Evolutionary conservation across 1,140 invertebrate genomes (phyloP).

Genomic region (Drosophila azteca): DNA sequence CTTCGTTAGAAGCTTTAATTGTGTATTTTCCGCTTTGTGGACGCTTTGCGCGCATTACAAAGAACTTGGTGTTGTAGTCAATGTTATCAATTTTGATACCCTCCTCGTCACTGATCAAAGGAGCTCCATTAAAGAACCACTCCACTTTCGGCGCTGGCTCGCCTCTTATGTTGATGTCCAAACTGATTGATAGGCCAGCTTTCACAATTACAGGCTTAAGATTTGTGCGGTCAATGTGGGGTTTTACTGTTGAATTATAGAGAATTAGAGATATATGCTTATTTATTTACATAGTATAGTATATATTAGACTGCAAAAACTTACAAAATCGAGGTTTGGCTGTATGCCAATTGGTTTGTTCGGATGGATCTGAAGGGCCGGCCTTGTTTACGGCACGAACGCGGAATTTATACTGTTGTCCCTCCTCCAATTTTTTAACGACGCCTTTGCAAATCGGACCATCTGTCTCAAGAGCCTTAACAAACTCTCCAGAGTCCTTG

Average conservation of each 20-base stretch:
- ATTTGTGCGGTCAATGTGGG: slow-evolving; percentile 95
- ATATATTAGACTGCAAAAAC: slow-evolving; percentile 78
- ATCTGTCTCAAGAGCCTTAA: slow-evolving; percentile 89
- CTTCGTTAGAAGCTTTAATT: slow-evolving; percentile 95
- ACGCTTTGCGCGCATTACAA: slow-evolving; percentile 92
- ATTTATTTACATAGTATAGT: background rate
- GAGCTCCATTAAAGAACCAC: slow-evolving; percentile 94
- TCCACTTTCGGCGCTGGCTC: slow-evolving; percentile 95
- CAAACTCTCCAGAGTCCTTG: slow-evolving; percentile 86
- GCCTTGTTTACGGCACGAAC: slow-evolving; percentile 98
- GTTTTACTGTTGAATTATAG: slow-evolving; percentile 90
- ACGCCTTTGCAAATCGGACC: slow-evolving; percentile 92
- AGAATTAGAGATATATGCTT: slow-evolving; percentile 44
- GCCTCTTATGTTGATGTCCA: slow-evolving; percentile 96
- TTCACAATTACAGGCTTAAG: slow-evolving; percentile 93
- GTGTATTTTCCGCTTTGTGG: slow-evolving; percentile 95
- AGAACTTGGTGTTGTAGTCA: slow-evolving; percentile 96
- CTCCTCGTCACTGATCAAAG: slow-evolving; percentile 88
- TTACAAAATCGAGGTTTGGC: slow-evolving; percentile 96
- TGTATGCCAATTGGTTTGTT: slow-evolving; percentile 96
- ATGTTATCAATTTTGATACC: slow-evolving; percentile 91
- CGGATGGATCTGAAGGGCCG: slow-evolving; percentile 96
- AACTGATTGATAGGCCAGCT: slow-evolving; percentile 94
- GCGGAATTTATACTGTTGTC: slow-evolving; percentile 97
- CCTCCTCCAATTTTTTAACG: slow-evolving; percentile 95